Conservation (phyloP, 2,888 invertebrate genomes). For the Acrobasis repandana region DNA sequence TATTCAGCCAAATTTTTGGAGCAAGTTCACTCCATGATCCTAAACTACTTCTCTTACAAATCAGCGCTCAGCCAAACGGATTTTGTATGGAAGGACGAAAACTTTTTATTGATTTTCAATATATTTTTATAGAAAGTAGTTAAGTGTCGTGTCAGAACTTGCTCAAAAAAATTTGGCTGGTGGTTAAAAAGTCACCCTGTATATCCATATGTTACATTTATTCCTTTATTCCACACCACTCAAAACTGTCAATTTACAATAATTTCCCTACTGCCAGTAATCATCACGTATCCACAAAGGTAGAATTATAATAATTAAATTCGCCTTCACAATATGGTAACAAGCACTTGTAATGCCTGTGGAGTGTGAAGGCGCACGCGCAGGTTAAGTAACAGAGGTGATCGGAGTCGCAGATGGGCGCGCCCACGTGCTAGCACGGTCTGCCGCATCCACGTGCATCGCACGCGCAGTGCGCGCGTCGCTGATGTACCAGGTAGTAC, state of each 20-base stretch:
- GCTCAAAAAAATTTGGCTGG: too few species aligned
- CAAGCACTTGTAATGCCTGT: not conserved
- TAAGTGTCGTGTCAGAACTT: too few species aligned
- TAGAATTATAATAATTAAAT: too few species aligned
- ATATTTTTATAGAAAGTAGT: too few species aligned
- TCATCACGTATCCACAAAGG: not conserved
- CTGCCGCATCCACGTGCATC: conserved; percentile 27
- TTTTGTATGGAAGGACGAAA: too few species aligned
- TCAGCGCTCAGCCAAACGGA: too few species aligned
- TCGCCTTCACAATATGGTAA: not conserved
- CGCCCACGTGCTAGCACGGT: conserved; percentile 64
- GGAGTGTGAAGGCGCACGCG: not conserved
- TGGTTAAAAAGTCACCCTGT: too few species aligned
- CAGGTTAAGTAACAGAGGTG: conserved; percentile 29
- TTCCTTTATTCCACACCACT: not conserved
- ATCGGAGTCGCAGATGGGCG: conserved; percentile 48
- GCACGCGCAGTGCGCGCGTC: conserved; percentile 52
- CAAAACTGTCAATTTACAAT: not conserved
- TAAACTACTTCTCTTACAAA: too few species aligned
- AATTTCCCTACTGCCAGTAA: not conserved
- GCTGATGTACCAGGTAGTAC: conserved; percentile 49
- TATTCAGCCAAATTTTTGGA: too few species aligned
- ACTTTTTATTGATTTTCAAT: too few species aligned
- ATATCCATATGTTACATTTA: too few species aligned
- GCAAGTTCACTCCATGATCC: too few species aligned